Percentiles rank a stretch among this genome's conserved stretches.
Conservation (phyloP, 1,140 invertebrate species). For the Stegodyphus mimosarum region DNA sequence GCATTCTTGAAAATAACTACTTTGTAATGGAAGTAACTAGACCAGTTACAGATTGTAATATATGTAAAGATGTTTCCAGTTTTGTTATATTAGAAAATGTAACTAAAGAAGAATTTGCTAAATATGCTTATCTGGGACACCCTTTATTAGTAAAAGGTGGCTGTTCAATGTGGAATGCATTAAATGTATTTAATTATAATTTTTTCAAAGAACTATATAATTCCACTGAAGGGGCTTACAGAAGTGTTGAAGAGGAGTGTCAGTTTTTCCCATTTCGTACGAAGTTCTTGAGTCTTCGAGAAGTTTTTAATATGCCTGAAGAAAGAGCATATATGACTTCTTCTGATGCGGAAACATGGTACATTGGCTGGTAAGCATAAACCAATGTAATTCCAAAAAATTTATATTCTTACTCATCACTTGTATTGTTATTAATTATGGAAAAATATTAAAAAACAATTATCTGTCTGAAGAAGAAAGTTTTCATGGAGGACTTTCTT, state of each 20-base stretch:
- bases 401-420: too few species aligned
- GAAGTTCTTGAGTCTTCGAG: conserved; percentile 79
- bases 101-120: conserved; percentile 75
- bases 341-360: conserved; percentile 76
- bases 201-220: conserved; percentile 85
- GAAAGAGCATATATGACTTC: conserved; percentile 71
- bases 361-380: conserved; percentile 86
- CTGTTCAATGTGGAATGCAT: conserved; percentile 81
- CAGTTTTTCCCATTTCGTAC: conserved; percentile 94
- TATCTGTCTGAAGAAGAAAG: too few species aligned
- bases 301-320: conserved; percentile 79
- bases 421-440: too few species aligned
- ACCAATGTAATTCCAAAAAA: too few species aligned
- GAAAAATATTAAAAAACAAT: too few species aligned
- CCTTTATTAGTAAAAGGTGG: conserved; percentile 89
- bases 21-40: conserved; percentile 86
- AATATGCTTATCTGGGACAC: conserved; percentile 77
- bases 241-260: conserved; percentile 73
- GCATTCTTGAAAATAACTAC: conserved; percentile 77
- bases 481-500: too few species aligned
- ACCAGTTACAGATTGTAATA: conserved; percentile 82
- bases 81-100: conserved; percentile 75
- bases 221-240: conserved; percentile 63
- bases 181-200: conserved; percentile 77
- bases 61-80: conserved; percentile 75